Evolutionary conservation across 2,113 vertebrate genomes (phyloP), one percentile per base, ranked within the genome.

Genomic region (Pyrgilauda ruficollis): DNA sequence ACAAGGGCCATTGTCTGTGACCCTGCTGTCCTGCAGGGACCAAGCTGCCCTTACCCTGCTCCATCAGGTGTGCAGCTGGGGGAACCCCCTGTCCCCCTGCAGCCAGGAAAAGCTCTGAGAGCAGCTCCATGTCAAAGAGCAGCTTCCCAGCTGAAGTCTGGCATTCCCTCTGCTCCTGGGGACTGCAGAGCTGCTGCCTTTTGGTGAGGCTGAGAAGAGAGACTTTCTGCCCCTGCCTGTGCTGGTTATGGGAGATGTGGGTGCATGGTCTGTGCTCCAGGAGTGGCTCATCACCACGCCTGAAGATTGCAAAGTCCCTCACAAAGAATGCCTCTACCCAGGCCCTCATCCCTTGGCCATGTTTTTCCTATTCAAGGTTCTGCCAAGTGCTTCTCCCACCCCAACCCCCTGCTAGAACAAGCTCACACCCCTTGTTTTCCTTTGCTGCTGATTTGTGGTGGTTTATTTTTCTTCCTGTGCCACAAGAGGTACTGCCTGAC

Each of bases 121-220:
- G 46, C 13, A 23, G 52, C 39, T 68, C 0, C 0, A 0, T 46
- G 67, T 39, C 4, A 4, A 69, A 76, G 73, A 56, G 33, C 53
- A 18, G 27, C 52, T 85, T 87, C 46, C 39, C 49, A 49, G 41
- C 24, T 58, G 53, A 76, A 69, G 9, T 13, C 70, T 69, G 79
- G 15, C 1, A 5, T 58, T 76, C 74, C 56, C 15, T 86, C 30
- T 46, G 28, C 20, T 79, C 31, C 27, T 33, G n/a, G 11, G 35
- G 21, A 11, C 26, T 20, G 14, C 21, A 62, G 50, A 73, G 59
- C 74, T 76, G 55, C 78, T 84, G 63, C 26, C 19, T 86, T 62
- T 88, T 15, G 33, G 39, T 53, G 50, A 44, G 50, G 27, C 31
- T 76, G 49, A 61, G 56, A 31, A 28, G 7, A 59, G 46, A 14